Conservation (phyloP, 2,797 vertebrate species). For the Myotis vivesi region DNA sequence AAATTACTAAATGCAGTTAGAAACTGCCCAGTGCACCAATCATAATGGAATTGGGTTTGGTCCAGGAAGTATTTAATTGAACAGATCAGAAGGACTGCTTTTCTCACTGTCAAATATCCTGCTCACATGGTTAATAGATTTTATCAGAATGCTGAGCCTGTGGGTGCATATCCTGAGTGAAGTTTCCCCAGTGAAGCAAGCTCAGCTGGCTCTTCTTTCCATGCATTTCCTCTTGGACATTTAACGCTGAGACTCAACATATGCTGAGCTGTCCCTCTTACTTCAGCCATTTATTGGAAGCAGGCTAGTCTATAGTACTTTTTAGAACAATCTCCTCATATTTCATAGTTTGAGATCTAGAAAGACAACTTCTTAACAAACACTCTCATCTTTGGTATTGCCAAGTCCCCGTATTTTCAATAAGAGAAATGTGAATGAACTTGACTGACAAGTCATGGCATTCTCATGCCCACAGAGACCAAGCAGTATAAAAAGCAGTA, state of each 20-base stretch:
- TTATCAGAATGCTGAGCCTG: not conserved
- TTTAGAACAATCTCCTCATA: not conserved
- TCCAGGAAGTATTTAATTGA: conserved; percentile 31
- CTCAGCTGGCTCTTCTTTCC: not conserved
- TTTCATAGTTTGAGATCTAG: not conserved
- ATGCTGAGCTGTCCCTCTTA: not conserved
- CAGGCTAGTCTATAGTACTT: not conserved
- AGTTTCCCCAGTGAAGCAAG: not conserved
- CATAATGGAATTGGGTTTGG: not conserved
- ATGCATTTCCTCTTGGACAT: not conserved
- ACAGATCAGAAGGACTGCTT: not conserved
- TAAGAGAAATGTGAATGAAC: not conserved
- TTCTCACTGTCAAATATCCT: not conserved
- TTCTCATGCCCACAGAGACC: not conserved
- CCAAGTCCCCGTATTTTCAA: not conserved
- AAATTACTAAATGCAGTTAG: conserved; percentile 46
- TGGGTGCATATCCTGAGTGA: not conserved
- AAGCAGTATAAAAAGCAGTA: not conserved
- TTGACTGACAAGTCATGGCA: not conserved
- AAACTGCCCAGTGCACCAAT: not conserved
- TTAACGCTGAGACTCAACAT: not conserved
- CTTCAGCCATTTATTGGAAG: not conserved
- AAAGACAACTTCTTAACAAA: not conserved
- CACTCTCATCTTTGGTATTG: not conserved
- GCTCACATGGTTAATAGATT: not conserved